A percentile compares a stretch with the other conserved stretches of the same genome.
phyloP scores from a whole-genome alignment of 53 echinoderm and acorn worm species.

The Patiria pectinifera region DNA sequence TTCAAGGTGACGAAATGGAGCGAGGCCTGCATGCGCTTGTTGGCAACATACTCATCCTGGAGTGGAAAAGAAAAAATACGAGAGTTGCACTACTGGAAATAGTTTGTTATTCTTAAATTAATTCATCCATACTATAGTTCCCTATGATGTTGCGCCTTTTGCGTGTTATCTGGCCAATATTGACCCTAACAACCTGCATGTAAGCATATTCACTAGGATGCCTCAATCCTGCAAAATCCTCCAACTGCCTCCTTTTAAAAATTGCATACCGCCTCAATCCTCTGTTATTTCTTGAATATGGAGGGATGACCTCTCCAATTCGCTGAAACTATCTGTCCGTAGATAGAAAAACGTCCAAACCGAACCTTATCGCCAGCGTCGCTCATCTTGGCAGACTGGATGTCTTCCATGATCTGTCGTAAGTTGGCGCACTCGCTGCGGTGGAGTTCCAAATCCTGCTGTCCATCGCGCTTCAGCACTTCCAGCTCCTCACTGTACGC shows the following conservation, averaged over 20 bases:
- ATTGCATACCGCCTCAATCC: too few relatives aligned
- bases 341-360: background rate
- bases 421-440: conserved; percentile 71
- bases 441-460: conserved; percentile 82
- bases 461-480: conserved; percentile 67
- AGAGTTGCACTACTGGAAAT: background rate
- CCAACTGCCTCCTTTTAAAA: too few relatives aligned
- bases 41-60: conserved; percentile 72
- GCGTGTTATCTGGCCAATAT: too few relatives aligned
- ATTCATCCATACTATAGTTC: too few relatives aligned
- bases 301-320: too few relatives aligned
- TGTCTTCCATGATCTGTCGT: conserved; percentile 78
- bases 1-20: conserved; percentile 90
- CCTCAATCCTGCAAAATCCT: too few relatives aligned
- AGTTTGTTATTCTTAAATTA: too few relatives aligned
- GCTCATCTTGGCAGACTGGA: conserved; percentile 70
- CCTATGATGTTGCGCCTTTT: too few relatives aligned
- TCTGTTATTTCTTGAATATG: too few relatives aligned
- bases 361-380: conserved; percentile 42
- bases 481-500: conserved; percentile 87
- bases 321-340: background rate
- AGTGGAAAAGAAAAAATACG: background rate
- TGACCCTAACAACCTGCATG: too few relatives aligned
- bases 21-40: conserved; percentile 80
- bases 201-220: too few relatives aligned